Conservation (phyloP, 2,113 vertebrate species). For the Catagonus wagneri region DNA sequence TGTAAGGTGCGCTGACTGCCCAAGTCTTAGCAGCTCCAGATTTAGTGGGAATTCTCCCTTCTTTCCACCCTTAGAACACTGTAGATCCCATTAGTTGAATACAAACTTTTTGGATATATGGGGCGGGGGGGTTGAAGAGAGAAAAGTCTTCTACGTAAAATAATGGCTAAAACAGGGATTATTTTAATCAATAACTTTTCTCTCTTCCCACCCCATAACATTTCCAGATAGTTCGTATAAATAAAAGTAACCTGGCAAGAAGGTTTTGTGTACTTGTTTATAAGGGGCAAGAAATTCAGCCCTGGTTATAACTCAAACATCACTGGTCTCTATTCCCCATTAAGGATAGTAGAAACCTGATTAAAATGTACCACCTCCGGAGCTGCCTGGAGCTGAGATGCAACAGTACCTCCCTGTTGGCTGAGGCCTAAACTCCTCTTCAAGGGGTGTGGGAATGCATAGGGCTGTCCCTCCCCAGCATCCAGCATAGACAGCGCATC, state of each 20-base stretch:
- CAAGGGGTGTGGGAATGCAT: not conserved
- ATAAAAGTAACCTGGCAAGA: not conserved
- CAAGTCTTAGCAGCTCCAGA: not conserved
- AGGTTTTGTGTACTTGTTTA: constrained; percentile 7
- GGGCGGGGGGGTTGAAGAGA: not conserved
- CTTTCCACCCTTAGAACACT: not conserved
- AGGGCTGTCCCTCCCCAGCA: not conserved
- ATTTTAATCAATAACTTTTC: constrained; percentile 22
- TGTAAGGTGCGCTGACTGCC: not conserved
- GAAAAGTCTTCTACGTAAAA: not conserved
- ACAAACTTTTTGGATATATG: not conserved
- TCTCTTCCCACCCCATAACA: not conserved
- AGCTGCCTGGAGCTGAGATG: not conserved
- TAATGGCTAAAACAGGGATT: not conserved
- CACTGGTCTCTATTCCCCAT: not conserved
- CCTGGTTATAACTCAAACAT: not conserved
- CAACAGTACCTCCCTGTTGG: not conserved
- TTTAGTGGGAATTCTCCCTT: not conserved
- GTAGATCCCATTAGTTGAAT: not conserved
- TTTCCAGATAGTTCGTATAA: not conserved
- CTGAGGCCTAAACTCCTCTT: not conserved
- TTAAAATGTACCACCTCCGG: not conserved
- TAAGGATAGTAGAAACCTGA: not conserved
- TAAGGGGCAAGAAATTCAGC: not conserved
- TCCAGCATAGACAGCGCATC: not conserved